These are phyloP conservation scores for Mustelus asterias DNA, from an alignment of 2,113 vertebrate genomes.

Conservation along the genomic window DNA sequence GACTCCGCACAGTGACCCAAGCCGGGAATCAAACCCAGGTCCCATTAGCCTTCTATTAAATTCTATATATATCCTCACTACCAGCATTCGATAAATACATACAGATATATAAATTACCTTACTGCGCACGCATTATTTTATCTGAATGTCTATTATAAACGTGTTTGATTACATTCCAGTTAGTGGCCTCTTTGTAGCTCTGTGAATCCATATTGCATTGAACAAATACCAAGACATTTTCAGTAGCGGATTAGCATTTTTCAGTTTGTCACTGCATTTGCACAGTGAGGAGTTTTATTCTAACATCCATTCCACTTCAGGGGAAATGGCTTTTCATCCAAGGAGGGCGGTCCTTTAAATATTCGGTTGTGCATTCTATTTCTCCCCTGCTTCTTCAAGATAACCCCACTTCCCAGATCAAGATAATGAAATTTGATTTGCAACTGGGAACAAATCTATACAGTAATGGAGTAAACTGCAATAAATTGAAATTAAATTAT, in stretches of 20 bases:
- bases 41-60: no score
- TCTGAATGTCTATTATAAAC: not conserved
- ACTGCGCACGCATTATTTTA: not conserved
- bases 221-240: not conserved
- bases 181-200: not conserved
- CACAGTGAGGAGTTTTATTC: not conserved
- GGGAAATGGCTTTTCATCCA: not conserved
- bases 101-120: not conserved
- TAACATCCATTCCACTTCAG: not conserved
- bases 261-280: not conserved
- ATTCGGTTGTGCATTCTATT: not conserved
- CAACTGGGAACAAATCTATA: constrained; percentile 22
- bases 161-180: not conserved
- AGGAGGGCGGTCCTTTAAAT: not conserved
- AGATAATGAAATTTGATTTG: constrained; percentile 35
- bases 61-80: not conserved
- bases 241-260: no score
- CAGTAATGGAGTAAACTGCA: constrained; percentile 14
- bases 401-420: constrained; percentile 16
- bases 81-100: not conserved
- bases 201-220: not conserved
- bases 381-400: not conserved
- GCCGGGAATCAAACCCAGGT: no score
- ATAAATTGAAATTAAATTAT: constrained; percentile 37
- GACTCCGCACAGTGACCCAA: no score